Percentiles rank a stretch among this genome's conserved stretches.
phyloP scores from a whole-genome alignment of 2,888 invertebrate genomes.

The Halictus ligatus region DNA sequence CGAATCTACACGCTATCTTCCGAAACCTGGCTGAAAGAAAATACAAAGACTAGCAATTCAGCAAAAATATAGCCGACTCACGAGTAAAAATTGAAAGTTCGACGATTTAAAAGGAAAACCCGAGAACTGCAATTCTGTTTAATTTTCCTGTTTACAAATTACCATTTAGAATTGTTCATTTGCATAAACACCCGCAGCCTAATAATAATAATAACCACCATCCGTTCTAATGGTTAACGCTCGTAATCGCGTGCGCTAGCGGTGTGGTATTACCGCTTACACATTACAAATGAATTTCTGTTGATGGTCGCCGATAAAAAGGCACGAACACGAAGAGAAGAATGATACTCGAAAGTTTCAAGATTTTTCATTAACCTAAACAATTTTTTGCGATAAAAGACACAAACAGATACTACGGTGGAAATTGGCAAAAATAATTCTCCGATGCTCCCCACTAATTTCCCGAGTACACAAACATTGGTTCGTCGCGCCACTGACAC shows the following conservation, averaged over 20 bases:
- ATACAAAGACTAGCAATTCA: background rate
- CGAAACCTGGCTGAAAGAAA: background rate
- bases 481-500: background rate
- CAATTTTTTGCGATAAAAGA: no score
- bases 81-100: background rate
- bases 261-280: slow-evolving; percentile 1
- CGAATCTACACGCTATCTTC: background rate
- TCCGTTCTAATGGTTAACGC: slow-evolving; percentile 3
- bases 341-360: background rate
- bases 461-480: background rate
- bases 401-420: background rate
- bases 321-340: background rate
- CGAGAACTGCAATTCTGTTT: background rate
- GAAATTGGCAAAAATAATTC: background rate
- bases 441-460: background rate
- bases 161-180: slow-evolving; percentile 8
- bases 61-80: background rate
- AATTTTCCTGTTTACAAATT: background rate
- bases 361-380: no score
- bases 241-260: background rate
- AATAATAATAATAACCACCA: background rate
- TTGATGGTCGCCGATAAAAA: background rate
- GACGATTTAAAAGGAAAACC: background rate
- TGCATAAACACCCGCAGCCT: slow-evolving; percentile 6
- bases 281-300: slow-evolving; percentile 11